A percentile compares a stretch with the other conserved stretches of the same genome.
Evolutionary conservation across 2,797 vertebrate genomes (phyloP).

Genomic region (Lacerta agilis): DNA sequence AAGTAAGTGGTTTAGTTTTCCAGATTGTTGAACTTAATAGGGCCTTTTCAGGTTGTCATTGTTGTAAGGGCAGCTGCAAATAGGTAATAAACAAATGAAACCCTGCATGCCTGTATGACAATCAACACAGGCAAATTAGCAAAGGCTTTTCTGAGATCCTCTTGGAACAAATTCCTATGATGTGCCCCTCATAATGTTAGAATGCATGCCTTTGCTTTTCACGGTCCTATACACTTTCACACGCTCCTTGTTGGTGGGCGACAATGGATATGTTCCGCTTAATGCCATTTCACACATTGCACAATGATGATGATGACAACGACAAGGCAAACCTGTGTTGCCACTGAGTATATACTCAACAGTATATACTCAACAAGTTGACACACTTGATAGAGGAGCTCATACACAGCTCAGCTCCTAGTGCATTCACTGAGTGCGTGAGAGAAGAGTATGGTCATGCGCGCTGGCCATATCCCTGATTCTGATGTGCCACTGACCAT

Average conservation of each 20-base stretch:
- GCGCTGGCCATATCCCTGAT: background rate
- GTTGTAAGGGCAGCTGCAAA: background rate
- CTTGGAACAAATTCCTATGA: background rate
- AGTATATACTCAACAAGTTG: background rate
- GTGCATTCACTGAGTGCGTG: background rate
- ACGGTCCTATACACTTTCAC: accelerated
- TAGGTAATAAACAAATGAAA: background rate
- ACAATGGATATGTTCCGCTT: background rate
- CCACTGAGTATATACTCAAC: background rate
- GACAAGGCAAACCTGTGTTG: background rate
- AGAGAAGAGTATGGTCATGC: background rate
- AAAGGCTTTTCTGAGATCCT: background rate
- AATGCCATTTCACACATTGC: background rate
- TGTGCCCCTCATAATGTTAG: background rate
- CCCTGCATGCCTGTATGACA: background rate
- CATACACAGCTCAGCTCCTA: background rate
- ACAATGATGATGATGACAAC: no score
- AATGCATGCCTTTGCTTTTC: accelerated
- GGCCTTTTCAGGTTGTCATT: background rate
- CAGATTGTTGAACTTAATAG: background rate
- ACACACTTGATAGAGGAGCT: background rate
- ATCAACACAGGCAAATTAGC: background rate
- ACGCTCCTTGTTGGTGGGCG: background rate
- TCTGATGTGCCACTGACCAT: background rate
- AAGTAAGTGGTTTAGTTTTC: background rate